These are phyloP conservation scores for Lysiphlebus fabarum DNA, from an alignment of 1,140 invertebrate genomes.

Conservation along the genomic window DNA sequence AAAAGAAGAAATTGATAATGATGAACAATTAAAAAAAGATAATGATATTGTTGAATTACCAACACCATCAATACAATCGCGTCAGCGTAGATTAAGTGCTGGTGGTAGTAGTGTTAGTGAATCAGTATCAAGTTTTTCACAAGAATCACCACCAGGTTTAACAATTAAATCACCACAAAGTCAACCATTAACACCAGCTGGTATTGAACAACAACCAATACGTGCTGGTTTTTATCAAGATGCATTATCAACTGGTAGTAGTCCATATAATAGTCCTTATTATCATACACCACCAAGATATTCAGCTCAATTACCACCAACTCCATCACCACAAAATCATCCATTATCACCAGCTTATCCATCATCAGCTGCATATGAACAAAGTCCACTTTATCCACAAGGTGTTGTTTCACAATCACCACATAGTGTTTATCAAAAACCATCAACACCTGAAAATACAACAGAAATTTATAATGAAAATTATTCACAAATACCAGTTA, in stretches of 20 bases:
- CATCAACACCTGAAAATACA: slow-evolving; percentile 34
- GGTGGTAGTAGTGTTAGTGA: slow-evolving; percentile 52
- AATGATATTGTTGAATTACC: slow-evolving; percentile 41
- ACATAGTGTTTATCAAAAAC: slow-evolving; percentile 40
- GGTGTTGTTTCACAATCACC: slow-evolving; percentile 29
- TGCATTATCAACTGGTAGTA: slow-evolving; percentile 48
- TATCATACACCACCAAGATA: slow-evolving; percentile 52
- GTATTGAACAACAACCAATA: slow-evolving; percentile 40
- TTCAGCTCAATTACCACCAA: slow-evolving; percentile 50
- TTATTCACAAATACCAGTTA: slow-evolving; percentile 21
- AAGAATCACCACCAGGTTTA: slow-evolving; percentile 47
- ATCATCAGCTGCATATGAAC: slow-evolving; percentile 44
- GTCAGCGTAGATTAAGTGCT: slow-evolving; percentile 47
- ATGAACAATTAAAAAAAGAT: slow-evolving; percentile 7
- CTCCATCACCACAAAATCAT: slow-evolving; percentile 51
- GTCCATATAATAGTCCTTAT: slow-evolving; percentile 52
- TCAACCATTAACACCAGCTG: slow-evolving; percentile 35
- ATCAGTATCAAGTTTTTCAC: slow-evolving; percentile 51
- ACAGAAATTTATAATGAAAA: slow-evolving; percentile 28
- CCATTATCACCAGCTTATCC: slow-evolving; percentile 49
- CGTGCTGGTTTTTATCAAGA: slow-evolving; percentile 53
- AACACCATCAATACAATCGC: slow-evolving; percentile 13
- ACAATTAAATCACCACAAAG: slow-evolving; percentile 45
- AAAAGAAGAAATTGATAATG: slow-evolving; percentile 46
- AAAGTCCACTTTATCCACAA: slow-evolving; percentile 40